A percentile compares a stretch with the other conserved stretches of the same genome.
Conservation (phyloP, 2,888 invertebrate species). For the Barypeithes pellucidus region DNA sequence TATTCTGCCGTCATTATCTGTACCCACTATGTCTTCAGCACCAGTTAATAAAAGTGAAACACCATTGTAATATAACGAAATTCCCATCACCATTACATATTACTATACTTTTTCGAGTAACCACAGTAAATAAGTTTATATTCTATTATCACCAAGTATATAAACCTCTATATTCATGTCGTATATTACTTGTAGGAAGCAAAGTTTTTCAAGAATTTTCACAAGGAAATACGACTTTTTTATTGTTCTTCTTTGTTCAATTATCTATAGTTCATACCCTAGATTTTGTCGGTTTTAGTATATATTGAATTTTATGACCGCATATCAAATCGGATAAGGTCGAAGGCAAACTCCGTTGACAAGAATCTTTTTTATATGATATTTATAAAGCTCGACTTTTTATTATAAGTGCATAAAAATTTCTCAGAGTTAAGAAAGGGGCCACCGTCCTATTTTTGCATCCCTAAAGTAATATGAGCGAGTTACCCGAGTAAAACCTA, state of each 20-base stretch:
- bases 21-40: too few species aligned
- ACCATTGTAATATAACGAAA: too few species aligned
- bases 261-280: slow-evolving; percentile 12
- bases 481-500: too few species aligned
- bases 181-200: slow-evolving; percentile 12
- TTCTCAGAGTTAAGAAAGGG: background rate
- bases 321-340: background rate
- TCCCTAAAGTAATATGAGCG: too few species aligned
- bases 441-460: background rate
- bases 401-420: background rate
- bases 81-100: background rate
- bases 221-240: slow-evolving; percentile 21
- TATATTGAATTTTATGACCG: slow-evolving; percentile 2
- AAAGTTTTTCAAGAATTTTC: slow-evolving; percentile 18
- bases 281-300: background rate
- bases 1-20: too few species aligned
- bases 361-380: background rate
- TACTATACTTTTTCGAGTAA: slow-evolving; percentile 6
- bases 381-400: background rate
- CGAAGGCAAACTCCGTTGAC: background rate
- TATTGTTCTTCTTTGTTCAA: slow-evolving; percentile 26
- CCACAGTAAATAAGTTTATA: slow-evolving; percentile 20
- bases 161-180: slow-evolving; percentile 13
- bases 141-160: slow-evolving; percentile 4
- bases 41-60: too few species aligned